Evolutionary conservation across 2,888 invertebrate genomes (phyloP).

Genomic region (Orchesellides sinensis): DNA sequence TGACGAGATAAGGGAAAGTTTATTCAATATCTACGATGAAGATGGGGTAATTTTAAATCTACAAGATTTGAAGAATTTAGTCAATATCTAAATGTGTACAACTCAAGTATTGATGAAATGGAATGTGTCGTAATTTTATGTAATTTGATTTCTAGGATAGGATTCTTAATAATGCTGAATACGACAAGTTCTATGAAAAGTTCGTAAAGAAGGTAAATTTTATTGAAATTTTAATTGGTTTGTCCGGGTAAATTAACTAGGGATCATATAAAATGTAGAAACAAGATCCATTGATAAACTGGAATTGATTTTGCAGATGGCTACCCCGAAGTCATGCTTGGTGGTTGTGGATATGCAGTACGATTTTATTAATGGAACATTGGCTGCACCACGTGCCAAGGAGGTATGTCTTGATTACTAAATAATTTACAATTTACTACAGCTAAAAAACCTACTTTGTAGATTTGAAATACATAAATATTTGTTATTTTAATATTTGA

Average conservation of each 20-base stretch:
- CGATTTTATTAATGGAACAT: slow-evolving; percentile 96
- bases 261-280: too few species aligned
- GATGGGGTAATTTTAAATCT: slow-evolving; percentile 78
- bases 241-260: too few species aligned
- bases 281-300: too few species aligned
- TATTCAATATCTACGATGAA: slow-evolving; percentile 89
- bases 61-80: too few species aligned
- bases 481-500: background rate
- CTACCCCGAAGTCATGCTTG: slow-evolving; percentile 93
- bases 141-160: slow-evolving; percentile 58
- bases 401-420: slow-evolving; percentile 80
- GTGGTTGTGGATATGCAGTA: slow-evolving; percentile 98
- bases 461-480: too few species aligned
- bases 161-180: slow-evolving; percentile 81
- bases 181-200: slow-evolving; percentile 91
- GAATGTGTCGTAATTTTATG: slow-evolving; percentile 2
- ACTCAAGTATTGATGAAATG: too few species aligned
- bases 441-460: background rate
- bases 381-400: slow-evolving; percentile 93
- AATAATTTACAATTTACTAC: background rate
- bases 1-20: too few species aligned
- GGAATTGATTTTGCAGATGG: slow-evolving; percentile 80
- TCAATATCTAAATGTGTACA: too few species aligned
- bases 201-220: slow-evolving; percentile 89
- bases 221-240: too few species aligned